Evolutionary conservation across 2,888 invertebrate species (phyloP), one percentile per base, ranked within the genome.

Genomic region (Xiphydria camelus): DNA sequence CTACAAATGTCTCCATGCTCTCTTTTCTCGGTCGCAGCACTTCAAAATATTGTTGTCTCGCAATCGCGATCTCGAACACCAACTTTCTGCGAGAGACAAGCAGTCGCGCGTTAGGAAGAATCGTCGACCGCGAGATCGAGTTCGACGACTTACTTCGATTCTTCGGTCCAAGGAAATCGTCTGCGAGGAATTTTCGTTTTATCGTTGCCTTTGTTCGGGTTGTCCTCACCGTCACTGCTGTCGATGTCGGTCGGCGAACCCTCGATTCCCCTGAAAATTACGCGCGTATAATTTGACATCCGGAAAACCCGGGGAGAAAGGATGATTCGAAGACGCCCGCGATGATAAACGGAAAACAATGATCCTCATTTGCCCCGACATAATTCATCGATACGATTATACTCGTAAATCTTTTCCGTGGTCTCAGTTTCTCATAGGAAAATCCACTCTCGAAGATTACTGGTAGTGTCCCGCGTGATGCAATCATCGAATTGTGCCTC

Each of bases 101-200:
- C n/a, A n/a, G n/a, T n/a, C n/a, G n/a, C n/a, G n/a, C n/a, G n/a
- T n/a, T n/a, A n/a, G n/a, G n/a, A n/a, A n/a, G n/a, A n/a, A n/a
- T n/a, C n/a, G n/a, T n/a, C n/a, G n/a, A n/a, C n/a, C n/a, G n/a
- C n/a, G n/a, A n/a, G n/a, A n/a, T n/a, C n/a, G n/a, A n/a, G 1
- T 31, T 45, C 9, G 17, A 32, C 23, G 38, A 65, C 73, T 65
- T 72, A 85, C 85, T 82, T 83, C 31, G 81, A 76, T 62, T 83
- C 80, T 31, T 81, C 80, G 38, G 83, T 85, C 89, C 90, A 90
- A 19, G 84, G 82, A 76, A 89, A 91, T 47, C 84, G 82, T 17
- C 85, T 83, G 61, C 86, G 84, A 2, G 89, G 89, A 37, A 85
- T 78, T 50, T 82, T 81, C 32, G 77, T 70, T 29, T 83, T 81